Evolutionary conservation across 2,113 vertebrate genomes (phyloP).

Genomic region (Lota lota): DNA sequence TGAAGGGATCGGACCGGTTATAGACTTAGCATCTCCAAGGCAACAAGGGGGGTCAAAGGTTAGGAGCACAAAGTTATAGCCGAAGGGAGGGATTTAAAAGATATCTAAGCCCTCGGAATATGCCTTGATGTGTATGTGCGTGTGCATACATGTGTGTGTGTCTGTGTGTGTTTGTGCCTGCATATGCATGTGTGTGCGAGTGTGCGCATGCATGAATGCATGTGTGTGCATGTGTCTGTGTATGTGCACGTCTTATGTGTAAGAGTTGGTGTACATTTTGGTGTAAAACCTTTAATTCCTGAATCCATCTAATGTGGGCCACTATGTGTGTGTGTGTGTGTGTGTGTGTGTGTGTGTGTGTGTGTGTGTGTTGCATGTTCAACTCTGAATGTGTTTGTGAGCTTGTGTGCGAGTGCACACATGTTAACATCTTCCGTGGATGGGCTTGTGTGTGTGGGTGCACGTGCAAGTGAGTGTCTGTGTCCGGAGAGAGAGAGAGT

Average conservation of each 20-base stretch:
- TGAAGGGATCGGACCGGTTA: no score
- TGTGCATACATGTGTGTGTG: neutral
- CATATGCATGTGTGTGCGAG: conserved; percentile 7
- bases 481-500: conserved; percentile 20
- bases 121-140: conserved; percentile 2
- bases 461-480: conserved; percentile 7
- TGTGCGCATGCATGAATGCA: conserved; percentile 28
- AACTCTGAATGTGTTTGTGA: neutral
- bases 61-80: conserved; percentile 18
- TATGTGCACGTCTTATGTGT: no score
- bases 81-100: neutral
- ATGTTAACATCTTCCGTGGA: no score
- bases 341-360: conserved; percentile 8
- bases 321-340: neutral
- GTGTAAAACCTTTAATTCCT: neutral
- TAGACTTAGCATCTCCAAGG: conserved; percentile 8
- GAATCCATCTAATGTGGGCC: neutral
- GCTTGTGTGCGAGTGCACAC: conserved; percentile 2
- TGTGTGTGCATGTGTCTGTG: no score
- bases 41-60: conserved; percentile 22
- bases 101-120: neutral
- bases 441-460: neutral
- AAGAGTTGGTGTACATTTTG: no score
- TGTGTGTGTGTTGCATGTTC: neutral
- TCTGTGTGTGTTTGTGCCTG: neutral